Evolutionary conservation across 2,113 vertebrate species (phyloP).

Genomic region (Cyanoderma ruficeps): DNA sequence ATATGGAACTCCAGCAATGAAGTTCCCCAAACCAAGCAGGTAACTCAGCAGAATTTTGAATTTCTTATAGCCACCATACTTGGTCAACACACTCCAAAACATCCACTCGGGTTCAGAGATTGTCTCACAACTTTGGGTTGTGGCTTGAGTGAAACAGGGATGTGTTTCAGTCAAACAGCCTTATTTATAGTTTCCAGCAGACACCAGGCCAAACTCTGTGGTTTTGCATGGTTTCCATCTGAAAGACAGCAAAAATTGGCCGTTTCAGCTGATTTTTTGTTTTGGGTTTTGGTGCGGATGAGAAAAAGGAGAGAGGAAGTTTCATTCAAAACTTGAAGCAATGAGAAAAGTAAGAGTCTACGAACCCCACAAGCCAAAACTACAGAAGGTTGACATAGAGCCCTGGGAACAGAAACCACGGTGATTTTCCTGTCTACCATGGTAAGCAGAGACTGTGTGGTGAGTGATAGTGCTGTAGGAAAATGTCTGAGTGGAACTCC

Average conservation of each 20-base stretch:
- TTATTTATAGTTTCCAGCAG: conserved; percentile 51
- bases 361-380: conserved; percentile 7
- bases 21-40: background rate
- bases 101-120: background rate
- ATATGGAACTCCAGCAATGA: background rate
- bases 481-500: conserved; percentile 1
- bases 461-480: background rate
- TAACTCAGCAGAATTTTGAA: conserved; percentile 18
- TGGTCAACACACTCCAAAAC: conserved; percentile 18
- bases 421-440: conserved; percentile 45
- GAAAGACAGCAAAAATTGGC: conserved; percentile 19
- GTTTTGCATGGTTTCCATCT: conserved; percentile 58
- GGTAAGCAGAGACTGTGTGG: conserved; percentile 46
- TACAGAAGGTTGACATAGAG: conserved; percentile 33
- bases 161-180: conserved; percentile 5
- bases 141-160: conserved; percentile 37
- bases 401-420: conserved; percentile 57
- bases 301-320: conserved; percentile 1
- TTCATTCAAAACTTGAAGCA: conserved; percentile 35
- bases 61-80: conserved; percentile 16
- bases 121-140: conserved; percentile 41
- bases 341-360: conserved; percentile 36
- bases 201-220: conserved; percentile 45
- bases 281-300: conserved; percentile 29
- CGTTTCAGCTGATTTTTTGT: conserved; percentile 52